phyloP scores from a whole-genome alignment of 2,888 invertebrate species.

The Petrolisthes manimaculis region DNA sequence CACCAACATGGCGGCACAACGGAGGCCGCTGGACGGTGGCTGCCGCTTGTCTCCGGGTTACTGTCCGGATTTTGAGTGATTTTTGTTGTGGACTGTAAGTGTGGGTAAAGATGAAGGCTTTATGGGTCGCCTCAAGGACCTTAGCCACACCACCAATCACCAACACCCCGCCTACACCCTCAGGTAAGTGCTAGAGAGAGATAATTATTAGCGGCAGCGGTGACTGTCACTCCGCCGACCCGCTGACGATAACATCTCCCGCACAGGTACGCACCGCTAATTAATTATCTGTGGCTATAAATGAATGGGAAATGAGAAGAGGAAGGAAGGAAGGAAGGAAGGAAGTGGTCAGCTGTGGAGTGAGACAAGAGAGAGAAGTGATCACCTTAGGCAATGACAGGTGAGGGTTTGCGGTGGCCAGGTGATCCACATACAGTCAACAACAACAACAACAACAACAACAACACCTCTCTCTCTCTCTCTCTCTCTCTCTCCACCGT shows the following conservation, averaged over 20 bases:
- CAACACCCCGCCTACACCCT: not conserved
- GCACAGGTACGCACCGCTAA: constrained; percentile 29
- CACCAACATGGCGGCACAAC: constrained; percentile 54
- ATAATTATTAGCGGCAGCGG: constrained; percentile 39
- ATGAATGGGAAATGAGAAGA: constrained; percentile 6
- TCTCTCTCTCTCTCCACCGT: not conserved
- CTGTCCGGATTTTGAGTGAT: constrained; percentile 5
- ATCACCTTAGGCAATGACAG: not conserved
- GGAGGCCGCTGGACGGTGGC: constrained; percentile 21
- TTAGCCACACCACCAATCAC: not conserved
- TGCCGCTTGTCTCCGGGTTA: constrained; percentile 13
- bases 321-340: not conserved
- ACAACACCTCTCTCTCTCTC: not conserved
- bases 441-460: not conserved
- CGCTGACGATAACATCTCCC: constrained; percentile 39
- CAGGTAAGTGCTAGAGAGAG: not conserved
- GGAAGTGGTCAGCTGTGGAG: not conserved
- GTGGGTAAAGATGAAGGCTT: not conserved
- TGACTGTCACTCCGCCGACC: constrained; percentile 21
- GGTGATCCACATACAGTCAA: not conserved
- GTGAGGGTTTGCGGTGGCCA: not conserved
- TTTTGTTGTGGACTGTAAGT: not conserved
- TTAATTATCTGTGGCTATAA: constrained; percentile 35
- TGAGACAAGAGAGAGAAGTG: too few species aligned
- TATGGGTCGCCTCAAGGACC: too few species aligned